A percentile compares a stretch with the other conserved stretches of the same genome.
Conservation (phyloP, 64 coral and sea anemone genomes). For the Montipora efflorescens region DNA sequence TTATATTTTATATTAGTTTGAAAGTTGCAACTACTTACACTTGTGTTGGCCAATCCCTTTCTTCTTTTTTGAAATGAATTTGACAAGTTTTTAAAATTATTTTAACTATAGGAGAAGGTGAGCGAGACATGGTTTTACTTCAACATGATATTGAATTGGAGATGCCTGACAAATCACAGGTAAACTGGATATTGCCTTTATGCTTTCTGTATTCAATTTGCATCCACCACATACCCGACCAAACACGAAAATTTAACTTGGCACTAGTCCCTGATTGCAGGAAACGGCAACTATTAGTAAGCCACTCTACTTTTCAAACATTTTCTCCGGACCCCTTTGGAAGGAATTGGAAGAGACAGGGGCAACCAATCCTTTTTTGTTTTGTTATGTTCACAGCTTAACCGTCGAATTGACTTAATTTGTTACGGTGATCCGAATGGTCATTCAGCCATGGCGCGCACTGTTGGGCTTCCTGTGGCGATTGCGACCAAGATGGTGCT, state of each 20-base stretch:
- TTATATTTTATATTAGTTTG: too few species aligned
- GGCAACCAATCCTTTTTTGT: neutral
- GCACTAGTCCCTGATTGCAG: too few species aligned
- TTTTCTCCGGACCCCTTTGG: too few species aligned
- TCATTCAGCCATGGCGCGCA: slow-evolving; percentile 81
- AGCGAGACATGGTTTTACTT: slow-evolving; percentile 90
- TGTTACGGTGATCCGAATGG: slow-evolving; percentile 72
- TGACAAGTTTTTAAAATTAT: neutral
- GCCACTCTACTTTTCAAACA: too few species aligned
- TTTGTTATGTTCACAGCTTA: slow-evolving; percentile 63
- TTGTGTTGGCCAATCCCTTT: neutral
- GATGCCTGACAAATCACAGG: slow-evolving; percentile 82
- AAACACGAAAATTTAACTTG: too few species aligned
- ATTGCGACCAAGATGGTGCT: slow-evolving; percentile 89
- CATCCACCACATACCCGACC: too few species aligned
- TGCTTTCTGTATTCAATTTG: too few species aligned
- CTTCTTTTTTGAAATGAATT: too few species aligned
- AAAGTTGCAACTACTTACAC: neutral
- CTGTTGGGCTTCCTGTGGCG: slow-evolving; percentile 86
- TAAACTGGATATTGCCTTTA: neutral
- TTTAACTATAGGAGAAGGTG: slow-evolving; percentile 60
- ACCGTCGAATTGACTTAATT: slow-evolving; percentile 87
- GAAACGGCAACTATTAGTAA: too few species aligned
- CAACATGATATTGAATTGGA: slow-evolving; percentile 92
- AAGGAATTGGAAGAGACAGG: too few species aligned